Percentiles rank a stretch among this genome's conserved stretches.
phyloP scores from a whole-genome alignment of 1,140 invertebrate species.

The Micrasema minimum region DNA sequence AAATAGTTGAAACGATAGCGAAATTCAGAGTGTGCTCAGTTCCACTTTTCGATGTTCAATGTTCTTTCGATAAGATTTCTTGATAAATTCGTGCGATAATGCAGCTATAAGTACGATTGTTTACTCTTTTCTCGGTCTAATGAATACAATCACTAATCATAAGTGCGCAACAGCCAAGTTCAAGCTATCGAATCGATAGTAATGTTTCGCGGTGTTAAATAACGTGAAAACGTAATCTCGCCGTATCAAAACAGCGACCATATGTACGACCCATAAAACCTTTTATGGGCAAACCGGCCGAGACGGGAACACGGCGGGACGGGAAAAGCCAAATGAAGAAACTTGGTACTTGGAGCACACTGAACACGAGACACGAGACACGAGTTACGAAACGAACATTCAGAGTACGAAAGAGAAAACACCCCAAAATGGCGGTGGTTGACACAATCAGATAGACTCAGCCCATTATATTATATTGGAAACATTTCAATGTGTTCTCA shows the following conservation, averaged over 20 bases:
- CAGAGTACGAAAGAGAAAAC: not conserved
- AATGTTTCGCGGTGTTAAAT: conserved; percentile 4
- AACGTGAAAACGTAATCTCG: conserved; percentile 29
- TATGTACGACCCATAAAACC: conserved; percentile 37
- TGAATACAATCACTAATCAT: too few species aligned
- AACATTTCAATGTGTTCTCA: not conserved
- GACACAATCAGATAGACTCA: not conserved
- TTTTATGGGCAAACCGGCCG: conserved; percentile 33
- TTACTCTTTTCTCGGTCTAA: too few species aligned
- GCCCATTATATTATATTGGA: not conserved
- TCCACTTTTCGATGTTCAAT: too few species aligned
- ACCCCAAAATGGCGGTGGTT: conserved; percentile 3
- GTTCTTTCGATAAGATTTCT: too few species aligned
- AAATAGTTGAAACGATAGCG: too few species aligned
- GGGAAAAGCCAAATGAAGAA: not conserved
- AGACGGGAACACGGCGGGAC: not conserved
- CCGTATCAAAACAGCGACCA: conserved; percentile 35
- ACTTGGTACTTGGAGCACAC: not conserved
- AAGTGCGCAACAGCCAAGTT: too few species aligned
- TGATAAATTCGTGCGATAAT: too few species aligned
- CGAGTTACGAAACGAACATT: not conserved
- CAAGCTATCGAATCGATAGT: too few species aligned
- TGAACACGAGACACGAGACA: not conserved
- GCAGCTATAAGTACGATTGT: too few species aligned
- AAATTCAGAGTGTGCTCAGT: too few species aligned